phyloP scores from a whole-genome alignment of 1,140 invertebrate genomes.

The Sitobion miscanthi region DNA sequence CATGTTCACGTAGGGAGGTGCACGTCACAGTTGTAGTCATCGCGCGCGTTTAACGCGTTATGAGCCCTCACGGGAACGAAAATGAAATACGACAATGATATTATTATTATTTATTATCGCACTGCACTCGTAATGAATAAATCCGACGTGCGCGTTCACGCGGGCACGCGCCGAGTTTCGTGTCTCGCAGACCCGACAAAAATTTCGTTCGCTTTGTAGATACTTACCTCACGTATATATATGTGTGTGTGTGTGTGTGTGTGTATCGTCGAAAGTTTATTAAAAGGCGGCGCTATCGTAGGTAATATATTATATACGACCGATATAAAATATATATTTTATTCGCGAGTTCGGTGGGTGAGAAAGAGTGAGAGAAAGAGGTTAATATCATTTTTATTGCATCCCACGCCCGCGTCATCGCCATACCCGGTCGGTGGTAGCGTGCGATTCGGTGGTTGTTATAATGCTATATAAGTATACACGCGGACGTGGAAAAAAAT shows the following conservation, averaged over 20 bases:
- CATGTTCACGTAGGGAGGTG: neutral
- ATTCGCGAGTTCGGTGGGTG: neutral
- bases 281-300: slow-evolving; percentile 21
- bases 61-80: neutral
- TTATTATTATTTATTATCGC: neutral
- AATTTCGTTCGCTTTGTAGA: neutral
- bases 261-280: slow-evolving; percentile 24
- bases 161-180: neutral
- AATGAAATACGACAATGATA: neutral
- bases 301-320: neutral
- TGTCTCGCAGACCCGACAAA: neutral
- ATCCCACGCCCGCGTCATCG: neutral
- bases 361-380: neutral
- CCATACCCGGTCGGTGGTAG: neutral
- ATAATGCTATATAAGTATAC: slow-evolving; percentile 4
- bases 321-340: neutral
- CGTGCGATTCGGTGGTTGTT: slow-evolving; percentile 15
- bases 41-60: too few species aligned
- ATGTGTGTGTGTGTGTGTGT: too few species aligned
- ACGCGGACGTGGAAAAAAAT: neutral
- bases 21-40: neutral
- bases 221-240: too few species aligned
- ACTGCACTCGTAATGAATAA: neutral
- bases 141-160: neutral
- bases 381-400: slow-evolving; percentile 50